These are phyloP conservation scores for Meiosimyza platycephala DNA, from an alignment of 2,888 invertebrate species.

Conservation along the genomic window DNA sequence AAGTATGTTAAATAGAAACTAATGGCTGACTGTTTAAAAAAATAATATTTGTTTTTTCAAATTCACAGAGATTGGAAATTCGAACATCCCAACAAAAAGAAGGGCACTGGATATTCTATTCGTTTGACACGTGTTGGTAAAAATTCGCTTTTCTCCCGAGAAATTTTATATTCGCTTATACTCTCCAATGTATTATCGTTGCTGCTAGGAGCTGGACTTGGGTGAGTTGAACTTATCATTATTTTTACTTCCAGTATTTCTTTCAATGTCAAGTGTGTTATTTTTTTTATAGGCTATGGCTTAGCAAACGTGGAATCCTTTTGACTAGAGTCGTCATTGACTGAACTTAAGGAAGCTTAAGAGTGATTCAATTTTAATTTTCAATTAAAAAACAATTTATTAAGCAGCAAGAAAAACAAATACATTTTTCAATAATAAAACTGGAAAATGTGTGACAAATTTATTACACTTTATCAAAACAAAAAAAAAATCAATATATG, in stretches of 20 bases:
- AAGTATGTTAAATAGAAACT: conserved; percentile 72
- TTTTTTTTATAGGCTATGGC: conserved; percentile 74
- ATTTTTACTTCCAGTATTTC: background rate
- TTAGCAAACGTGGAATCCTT: conserved; percentile 69
- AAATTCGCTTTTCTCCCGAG: conserved; percentile 86
- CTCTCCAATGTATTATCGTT: conserved; percentile 91
- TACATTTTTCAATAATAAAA: conserved; percentile 15
- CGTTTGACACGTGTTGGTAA: conserved; percentile 81
- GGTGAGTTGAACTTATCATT: conserved; percentile 71
- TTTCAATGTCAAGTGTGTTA: background rate
- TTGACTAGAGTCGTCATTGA: conserved; percentile 66
- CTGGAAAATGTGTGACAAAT: conserved; percentile 7
- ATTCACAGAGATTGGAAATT: conserved; percentile 83
- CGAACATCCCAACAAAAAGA: conserved; percentile 70
- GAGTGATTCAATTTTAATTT: conserved; percentile 45
- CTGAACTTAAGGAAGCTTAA: conserved; percentile 52
- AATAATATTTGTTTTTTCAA: conserved; percentile 14
- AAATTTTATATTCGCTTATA: conserved; percentile 89
- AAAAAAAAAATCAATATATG: conserved; percentile 15
- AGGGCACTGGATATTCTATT: conserved; percentile 71
- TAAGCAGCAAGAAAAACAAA: conserved; percentile 2
- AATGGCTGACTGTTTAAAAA: background rate
- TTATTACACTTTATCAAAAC: conserved; percentile 28
- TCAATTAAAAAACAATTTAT: background rate
- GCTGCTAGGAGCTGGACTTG: conserved; percentile 90